Base-by-base conservation (phyloP, 2,797 vertebrate genomes). In the Myotis planiceps region DNA sequence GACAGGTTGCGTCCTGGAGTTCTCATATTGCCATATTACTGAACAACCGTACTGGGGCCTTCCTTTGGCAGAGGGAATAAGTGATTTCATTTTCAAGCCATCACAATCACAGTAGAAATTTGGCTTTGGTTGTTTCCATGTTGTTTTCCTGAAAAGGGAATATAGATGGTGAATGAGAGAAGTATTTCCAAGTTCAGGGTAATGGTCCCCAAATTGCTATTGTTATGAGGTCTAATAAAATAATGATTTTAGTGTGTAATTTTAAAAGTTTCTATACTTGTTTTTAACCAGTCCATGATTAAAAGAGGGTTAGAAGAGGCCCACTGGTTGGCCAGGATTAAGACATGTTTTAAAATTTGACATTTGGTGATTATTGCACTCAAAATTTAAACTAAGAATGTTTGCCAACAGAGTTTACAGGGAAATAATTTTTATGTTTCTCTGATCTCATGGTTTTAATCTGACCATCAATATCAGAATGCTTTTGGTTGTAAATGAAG, bases 381-480 rank as follows among this genome's bases (percentile, higher is more conserved):
- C 32, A 89, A 92, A 79, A 45, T 8, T 82, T 53, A 85, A 88
- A 92, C 85, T 51, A 51, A 78, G 65, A 88, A n/a, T 90, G 65
- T 82, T 74, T 94, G 72, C n/a, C 68, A 80, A 13, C 21, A 72
- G 10, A 90, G 15, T 47, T 90, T 81, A 78, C 51, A 84, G 60
- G 51, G 34, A 90, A 78, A 90, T 60, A 53, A 45, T 58, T 71
- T 51, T 84, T 49, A 25, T 58, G 7, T 85, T 69, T 76, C 58
- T 79, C 65, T 92, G 23, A 34, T 81, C 71, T 84, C 23, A 53
- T 51, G 51, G 37, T 69, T 88, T 65, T 78, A 89, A 92, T 75
- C 16, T 16, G 88, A 7, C 14, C 19, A 12, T 86, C 65, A 58
- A 34, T 55, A 69, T 72, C 39, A 85, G 32, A 47, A 49, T 68